Conservation (phyloP, 1,140 invertebrate genomes). For the Drosophila grimshawi region DNA sequence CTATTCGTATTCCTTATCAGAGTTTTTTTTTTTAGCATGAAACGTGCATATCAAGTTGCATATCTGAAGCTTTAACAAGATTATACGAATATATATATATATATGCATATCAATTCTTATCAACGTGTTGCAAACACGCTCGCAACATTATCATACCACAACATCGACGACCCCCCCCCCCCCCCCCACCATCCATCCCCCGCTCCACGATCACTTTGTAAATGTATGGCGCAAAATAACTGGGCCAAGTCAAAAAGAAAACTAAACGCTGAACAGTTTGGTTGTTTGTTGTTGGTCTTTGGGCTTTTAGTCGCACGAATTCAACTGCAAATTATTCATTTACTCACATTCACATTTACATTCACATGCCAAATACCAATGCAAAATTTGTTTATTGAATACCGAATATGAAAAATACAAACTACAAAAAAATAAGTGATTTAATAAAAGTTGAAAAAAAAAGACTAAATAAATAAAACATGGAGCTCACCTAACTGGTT, state of each 20-base stretch:
- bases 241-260: conserved; percentile 69
- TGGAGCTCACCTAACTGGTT: conserved; percentile 68
- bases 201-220: background rate
- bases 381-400: conserved; percentile 71
- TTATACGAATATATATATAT: too few species aligned
- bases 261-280: conserved; percentile 26
- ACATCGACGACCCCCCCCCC: too few species aligned
- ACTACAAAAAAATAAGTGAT: conserved; percentile 13
- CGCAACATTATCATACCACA: background rate
- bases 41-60: too few species aligned
- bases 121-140: too few species aligned
- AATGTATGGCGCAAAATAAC: conserved; percentile 39
- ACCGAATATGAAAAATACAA: conserved; percentile 35
- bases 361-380: conserved; percentile 24
- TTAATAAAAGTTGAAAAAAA: conserved; percentile 19
- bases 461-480: conserved; percentile 50
- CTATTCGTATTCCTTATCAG: too few species aligned
- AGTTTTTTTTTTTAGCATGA: too few species aligned
- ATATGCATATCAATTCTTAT: too few species aligned
- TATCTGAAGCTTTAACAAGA: too few species aligned
- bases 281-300: background rate
- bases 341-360: conserved; percentile 20
- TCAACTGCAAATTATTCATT: conserved; percentile 57
- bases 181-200: too few species aligned
- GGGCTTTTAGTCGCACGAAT: conserved; percentile 31